Evolutionary conservation across 2,888 invertebrate genomes (phyloP).

Genomic region (Luperina nickerlii): DNA sequence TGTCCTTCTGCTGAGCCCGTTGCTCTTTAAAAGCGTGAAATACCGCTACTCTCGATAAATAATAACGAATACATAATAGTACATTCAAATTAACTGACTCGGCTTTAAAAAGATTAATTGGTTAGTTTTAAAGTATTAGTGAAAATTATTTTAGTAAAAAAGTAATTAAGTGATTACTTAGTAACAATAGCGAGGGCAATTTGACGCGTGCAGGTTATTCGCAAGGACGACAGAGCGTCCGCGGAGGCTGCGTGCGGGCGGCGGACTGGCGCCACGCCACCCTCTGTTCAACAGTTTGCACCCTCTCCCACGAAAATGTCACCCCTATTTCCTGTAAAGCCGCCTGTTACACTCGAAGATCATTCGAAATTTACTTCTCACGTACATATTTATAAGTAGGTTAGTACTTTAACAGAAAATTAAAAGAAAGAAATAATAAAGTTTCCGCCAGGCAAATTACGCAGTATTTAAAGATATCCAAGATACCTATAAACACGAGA

Average conservation of each 20-base stretch:
- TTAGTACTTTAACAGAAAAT: not conserved
- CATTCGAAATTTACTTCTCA: slow-evolving; percentile 41
- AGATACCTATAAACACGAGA: not conserved
- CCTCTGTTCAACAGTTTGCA: slow-evolving; percentile 89
- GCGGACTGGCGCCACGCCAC: slow-evolving; percentile 86
- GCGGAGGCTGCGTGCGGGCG: slow-evolving; percentile 77
- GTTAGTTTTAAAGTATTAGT: slow-evolving; percentile 5
- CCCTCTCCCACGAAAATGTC: slow-evolving; percentile 79
- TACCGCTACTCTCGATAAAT: slow-evolving; percentile 35
- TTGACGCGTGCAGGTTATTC: slow-evolving; percentile 67
- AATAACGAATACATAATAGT: slow-evolving; percentile 38
- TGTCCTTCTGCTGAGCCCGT: slow-evolving; percentile 20
- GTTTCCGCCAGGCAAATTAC: not conserved
- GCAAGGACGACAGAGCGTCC: slow-evolving; percentile 71
- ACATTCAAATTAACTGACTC: slow-evolving; percentile 29
- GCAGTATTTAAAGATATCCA: not conserved
- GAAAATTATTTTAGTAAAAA: slow-evolving; percentile 16
- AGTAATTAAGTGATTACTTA: slow-evolving; percentile 49
- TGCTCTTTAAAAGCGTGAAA: slow-evolving; percentile 30
- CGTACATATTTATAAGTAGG: slow-evolving; percentile 22
- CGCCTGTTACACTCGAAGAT: slow-evolving; percentile 58
- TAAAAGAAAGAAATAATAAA: not conserved
- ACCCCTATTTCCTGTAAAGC: slow-evolving; percentile 74
- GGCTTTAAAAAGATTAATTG: not conserved
- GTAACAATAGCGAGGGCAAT: slow-evolving; percentile 57